These are phyloP conservation scores for Zoroaster sp. DNA, from an alignment of 53 echinoderm and acorn worm species.

Conservation along the genomic window DNA sequence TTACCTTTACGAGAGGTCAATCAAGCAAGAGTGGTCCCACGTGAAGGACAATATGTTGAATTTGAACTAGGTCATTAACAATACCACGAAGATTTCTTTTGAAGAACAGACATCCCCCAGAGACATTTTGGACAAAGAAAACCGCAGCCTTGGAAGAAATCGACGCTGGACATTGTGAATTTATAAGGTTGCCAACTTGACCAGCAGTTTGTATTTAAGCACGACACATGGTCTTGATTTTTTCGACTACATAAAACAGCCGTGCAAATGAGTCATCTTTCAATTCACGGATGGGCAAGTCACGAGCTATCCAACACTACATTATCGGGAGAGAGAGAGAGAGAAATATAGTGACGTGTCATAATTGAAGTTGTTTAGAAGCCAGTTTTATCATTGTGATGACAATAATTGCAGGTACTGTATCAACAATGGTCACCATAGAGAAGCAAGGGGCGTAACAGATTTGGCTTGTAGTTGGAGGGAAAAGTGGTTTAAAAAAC, in stretches of 20 bases:
- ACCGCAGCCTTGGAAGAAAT: too few species aligned
- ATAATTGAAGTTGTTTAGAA: conserved; percentile 57
- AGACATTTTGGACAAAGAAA: too few species aligned
- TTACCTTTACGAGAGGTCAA: too few species aligned
- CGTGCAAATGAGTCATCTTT: conserved; percentile 43
- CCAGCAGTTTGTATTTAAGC: too few species aligned
- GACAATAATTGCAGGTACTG: conserved; percentile 28
- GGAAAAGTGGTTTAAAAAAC: not conserved
- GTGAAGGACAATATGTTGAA: too few species aligned
- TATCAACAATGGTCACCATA: conserved; percentile 22
- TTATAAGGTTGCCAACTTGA: too few species aligned
- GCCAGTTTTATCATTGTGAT: conserved; percentile 46
- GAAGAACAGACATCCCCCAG: too few species aligned
- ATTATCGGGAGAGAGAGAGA: not conserved
- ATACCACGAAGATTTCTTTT: too few species aligned
- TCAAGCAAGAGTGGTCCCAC: too few species aligned
- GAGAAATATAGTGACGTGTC: conserved; percentile 3
- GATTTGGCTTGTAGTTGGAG: conserved; percentile 15
- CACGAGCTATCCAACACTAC: conserved; percentile 22
- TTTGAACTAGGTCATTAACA: too few species aligned
- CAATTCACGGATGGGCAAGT: conserved; percentile 50
- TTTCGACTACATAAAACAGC: conserved; percentile 10
- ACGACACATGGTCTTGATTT: not conserved
- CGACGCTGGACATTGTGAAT: too few species aligned
- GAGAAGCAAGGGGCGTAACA: conserved; percentile 20